Evolutionary conservation across 2,888 invertebrate genomes (phyloP), one percentile per base, ranked within the genome.

Genomic region (Pterostichus niger): DNA sequence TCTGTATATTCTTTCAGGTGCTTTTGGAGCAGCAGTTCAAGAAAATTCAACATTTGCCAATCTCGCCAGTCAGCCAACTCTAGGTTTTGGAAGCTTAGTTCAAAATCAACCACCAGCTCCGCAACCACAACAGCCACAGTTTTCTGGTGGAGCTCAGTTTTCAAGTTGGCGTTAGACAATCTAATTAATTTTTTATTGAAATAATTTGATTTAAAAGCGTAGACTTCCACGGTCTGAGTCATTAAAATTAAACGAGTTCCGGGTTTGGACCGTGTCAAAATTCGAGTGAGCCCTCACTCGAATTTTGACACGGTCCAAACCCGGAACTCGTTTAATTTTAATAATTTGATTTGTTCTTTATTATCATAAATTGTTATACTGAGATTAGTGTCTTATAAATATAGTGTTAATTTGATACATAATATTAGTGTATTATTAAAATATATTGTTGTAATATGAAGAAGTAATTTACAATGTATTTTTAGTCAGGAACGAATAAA

Each of bases 1-100:
- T 64, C 9, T 64, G 10, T 61, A 0, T 33, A 31, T 61, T 17
- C 13, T 6, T 86, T 82, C 78, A 87, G 87, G 85, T 84, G 90
- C 90, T 84, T 93, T 93, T 88, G 92, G 91, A n/a, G 85, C 90
- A 0, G 87, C 91, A 0, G 88, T 85, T 17, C 92, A 92, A 84
- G 92, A 92, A 61, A 92, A 92, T 85, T 89, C 93, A 0, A 92
- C 92, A 56, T 94, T 94, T 89, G 94, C 93, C 86, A 93, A 89
- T 88, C 87, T 94, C 85, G 94, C 93, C 0, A 92, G 91, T 52
- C 93, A 94, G 88, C 93, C 92, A 87, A 93, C 93, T 0, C 88
- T 93, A 77, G 92, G 93, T 0, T 94, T 94, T 88, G 94, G 94
- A 68, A 93, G 92, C 87, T 88, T 94, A 33, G 94, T 93, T 0